Percentiles rank a stretch among this genome's conserved stretches.
Evolutionary conservation across 2,797 vertebrate genomes (phyloP).

Genomic region (Brotula barbata): DNA sequence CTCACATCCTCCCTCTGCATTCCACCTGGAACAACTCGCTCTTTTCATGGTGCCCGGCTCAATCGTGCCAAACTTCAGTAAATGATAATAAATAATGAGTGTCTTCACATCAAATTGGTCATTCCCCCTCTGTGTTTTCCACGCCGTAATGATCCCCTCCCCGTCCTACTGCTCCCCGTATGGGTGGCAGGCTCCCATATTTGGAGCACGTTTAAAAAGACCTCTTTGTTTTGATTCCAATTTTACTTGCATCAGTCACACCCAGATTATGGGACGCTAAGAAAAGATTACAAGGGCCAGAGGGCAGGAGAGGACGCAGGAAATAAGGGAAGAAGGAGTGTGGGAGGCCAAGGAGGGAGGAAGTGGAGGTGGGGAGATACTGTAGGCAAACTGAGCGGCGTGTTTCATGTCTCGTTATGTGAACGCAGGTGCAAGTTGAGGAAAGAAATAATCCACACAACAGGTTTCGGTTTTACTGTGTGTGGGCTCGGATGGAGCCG

Average conservation of each 20-base stretch:
- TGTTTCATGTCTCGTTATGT: slow-evolving; percentile 20
- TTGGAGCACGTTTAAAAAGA: slow-evolving; percentile 15
- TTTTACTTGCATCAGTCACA: slow-evolving; percentile 55
- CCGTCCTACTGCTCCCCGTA: no score
- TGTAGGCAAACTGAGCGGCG: slow-evolving; percentile 1
- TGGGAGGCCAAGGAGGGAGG: slow-evolving; percentile 8
- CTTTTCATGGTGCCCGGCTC: slow-evolving; percentile 51
- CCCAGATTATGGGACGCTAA: slow-evolving; percentile 29
- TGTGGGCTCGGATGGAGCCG: slow-evolving; percentile 32
- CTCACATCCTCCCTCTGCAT: slow-evolving; percentile 42
- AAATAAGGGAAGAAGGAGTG: not conserved
- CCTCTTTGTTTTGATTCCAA: slow-evolving; percentile 46
- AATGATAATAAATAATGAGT: no score
- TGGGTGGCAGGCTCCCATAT: slow-evolving; percentile 3
- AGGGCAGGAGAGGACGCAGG: slow-evolving; percentile 23
- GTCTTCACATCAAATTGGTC: no score
- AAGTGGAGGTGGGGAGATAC: slow-evolving; percentile 35
- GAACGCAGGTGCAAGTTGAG: slow-evolving; percentile 29
- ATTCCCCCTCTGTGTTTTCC: slow-evolving; percentile 42
- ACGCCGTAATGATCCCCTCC: no score
- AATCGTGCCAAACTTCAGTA: slow-evolving; percentile 28
- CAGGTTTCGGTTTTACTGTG: slow-evolving; percentile 1
- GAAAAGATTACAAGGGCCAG: slow-evolving; percentile 17
- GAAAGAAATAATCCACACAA: slow-evolving; percentile 46
- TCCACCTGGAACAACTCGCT: slow-evolving; percentile 37